These are phyloP conservation scores for Morone saxatilis DNA, from an alignment of 2,113 vertebrate genomes.

Conservation along the genomic window DNA sequence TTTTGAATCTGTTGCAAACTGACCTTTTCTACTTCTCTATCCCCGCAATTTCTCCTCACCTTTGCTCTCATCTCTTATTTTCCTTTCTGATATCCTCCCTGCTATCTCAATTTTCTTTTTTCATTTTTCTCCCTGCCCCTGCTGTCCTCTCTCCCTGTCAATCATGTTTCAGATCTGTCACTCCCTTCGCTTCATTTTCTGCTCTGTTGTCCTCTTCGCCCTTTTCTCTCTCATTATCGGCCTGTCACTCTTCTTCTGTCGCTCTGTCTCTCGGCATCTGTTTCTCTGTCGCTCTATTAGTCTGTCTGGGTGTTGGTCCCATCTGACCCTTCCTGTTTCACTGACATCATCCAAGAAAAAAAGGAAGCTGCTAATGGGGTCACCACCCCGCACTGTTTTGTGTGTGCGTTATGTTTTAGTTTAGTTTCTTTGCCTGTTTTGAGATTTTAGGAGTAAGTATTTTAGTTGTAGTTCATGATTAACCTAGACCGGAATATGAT, in stretches of 20 bases:
- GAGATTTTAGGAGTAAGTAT: background rate
- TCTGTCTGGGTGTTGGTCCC: constrained; percentile 43
- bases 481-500: background rate
- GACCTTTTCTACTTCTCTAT: constrained; percentile 3
- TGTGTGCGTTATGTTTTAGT: constrained; percentile 2
- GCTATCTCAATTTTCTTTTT: background rate
- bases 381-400: constrained; percentile 1
- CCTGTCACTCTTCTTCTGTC: background rate
- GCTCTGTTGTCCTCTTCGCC: background rate
- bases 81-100: background rate
- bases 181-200: constrained; percentile 34
- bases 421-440: background rate
- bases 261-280: background rate
- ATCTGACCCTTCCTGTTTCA: constrained; percentile 58
- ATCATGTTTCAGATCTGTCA: constrained; percentile 4
- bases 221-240: constrained; percentile 6
- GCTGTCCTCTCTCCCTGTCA: background rate
- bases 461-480: background rate
- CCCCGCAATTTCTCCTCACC: background rate
- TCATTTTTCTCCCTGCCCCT: background rate
- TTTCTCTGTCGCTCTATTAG: constrained; percentile 27
- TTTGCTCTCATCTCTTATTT: background rate
- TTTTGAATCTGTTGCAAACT: background rate
- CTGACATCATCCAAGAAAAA: constrained; percentile 63
- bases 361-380: constrained; percentile 37